Percentiles rank a stretch among this genome's conserved stretches.
phyloP scores from a whole-genome alignment of 2,888 invertebrate genomes.

The Linnaemya vulpina region DNA sequence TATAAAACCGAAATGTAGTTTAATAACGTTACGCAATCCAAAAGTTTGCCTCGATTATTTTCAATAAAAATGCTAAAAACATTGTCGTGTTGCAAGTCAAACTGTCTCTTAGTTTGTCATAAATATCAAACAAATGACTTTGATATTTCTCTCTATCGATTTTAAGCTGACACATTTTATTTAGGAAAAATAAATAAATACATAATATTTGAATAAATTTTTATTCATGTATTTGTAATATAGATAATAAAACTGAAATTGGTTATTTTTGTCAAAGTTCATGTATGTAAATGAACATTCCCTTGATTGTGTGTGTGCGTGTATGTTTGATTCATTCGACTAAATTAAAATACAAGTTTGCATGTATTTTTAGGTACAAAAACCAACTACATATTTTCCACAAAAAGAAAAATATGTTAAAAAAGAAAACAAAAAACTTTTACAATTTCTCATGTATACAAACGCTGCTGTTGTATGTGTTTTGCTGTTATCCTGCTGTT shows the following conservation, averaged over 20 bases:
- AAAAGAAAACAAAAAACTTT: slow-evolving; percentile 35
- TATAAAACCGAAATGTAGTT: background rate
- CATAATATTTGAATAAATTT: slow-evolving; percentile 38
- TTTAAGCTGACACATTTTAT: slow-evolving; percentile 57
- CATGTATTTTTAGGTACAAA: background rate
- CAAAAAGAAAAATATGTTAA: slow-evolving; percentile 4
- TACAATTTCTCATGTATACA: slow-evolving; percentile 16
- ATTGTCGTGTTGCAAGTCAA: background rate
- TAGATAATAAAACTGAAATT: slow-evolving; percentile 36
- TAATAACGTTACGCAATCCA: background rate
- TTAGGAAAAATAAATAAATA: slow-evolving; percentile 7
- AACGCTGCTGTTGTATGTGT: background rate
- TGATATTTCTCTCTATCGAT: slow-evolving; percentile 44
- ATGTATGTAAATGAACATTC: background rate
- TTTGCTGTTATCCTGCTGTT: background rate
- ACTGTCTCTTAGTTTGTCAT: slow-evolving; percentile 18
- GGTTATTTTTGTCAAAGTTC: slow-evolving; percentile 7
- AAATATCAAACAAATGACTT: slow-evolving; percentile 17
- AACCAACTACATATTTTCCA: too few species aligned
- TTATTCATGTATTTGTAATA: slow-evolving; percentile 37
- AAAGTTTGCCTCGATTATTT: slow-evolving; percentile 2
- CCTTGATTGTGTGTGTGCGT: background rate
- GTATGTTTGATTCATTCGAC: background rate
- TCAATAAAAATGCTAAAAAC: background rate
- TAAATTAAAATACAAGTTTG: background rate